phyloP scores from a whole-genome alignment of 2,888 invertebrate genomes.

The Torymus auratus region DNA sequence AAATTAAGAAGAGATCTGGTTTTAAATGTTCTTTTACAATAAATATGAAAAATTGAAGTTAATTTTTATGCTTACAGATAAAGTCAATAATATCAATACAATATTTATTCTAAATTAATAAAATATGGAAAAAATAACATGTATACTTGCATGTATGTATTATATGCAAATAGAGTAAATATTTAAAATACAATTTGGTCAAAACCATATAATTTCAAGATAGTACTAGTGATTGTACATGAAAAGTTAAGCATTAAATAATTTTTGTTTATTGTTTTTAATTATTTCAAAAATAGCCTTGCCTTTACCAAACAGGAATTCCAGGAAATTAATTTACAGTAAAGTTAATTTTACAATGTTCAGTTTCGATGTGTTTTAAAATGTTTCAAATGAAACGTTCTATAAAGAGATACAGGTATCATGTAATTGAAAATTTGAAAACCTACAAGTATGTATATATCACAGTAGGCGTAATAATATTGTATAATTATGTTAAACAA shows the following conservation, averaged over 20 bases:
- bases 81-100: slow-evolving; percentile 33
- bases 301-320: no score
- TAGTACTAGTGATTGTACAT: slow-evolving; percentile 27
- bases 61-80: slow-evolving; percentile 37
- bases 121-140: slow-evolving; percentile 9
- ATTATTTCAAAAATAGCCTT: no score
- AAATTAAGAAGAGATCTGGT: slow-evolving; percentile 49
- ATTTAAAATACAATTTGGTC: slow-evolving; percentile 1
- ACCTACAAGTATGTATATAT: slow-evolving; percentile 13
- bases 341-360: no score
- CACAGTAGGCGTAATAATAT: slow-evolving; percentile 10
- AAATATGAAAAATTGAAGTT: background rate
- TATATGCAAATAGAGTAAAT: slow-evolving; percentile 14
- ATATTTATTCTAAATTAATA: slow-evolving; percentile 40
- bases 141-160: slow-evolving; percentile 44
- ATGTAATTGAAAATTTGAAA: background rate
- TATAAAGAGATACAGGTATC: no score
- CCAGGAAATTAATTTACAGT: no score
- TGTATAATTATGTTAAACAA: slow-evolving; percentile 19
- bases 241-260: background rate
- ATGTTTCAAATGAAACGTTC: background rate
- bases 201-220: slow-evolving; percentile 24
- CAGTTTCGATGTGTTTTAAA: background rate
- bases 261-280: slow-evolving; percentile 8
- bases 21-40: slow-evolving; percentile 36